These are phyloP conservation scores for Thymelicus acteon DNA, from an alignment of 2,888 invertebrate genomes.

Conservation along the genomic window DNA sequence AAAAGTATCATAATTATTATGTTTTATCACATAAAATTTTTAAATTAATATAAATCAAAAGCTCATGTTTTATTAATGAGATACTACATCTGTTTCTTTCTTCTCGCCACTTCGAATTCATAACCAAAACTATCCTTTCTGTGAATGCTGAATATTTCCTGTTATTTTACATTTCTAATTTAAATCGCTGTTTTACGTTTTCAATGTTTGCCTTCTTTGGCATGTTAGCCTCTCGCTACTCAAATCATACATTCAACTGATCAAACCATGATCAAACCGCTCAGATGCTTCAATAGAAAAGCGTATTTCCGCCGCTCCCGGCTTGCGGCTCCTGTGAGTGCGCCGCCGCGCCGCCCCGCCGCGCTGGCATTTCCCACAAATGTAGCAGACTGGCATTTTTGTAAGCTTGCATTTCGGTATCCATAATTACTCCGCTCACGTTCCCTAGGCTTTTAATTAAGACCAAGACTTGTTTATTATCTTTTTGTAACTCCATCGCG, in stretches of 20 bases:
- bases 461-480: constrained; percentile 62
- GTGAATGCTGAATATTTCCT: no score
- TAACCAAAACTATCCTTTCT: no score
- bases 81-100: no score
- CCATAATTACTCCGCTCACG: constrained; percentile 62
- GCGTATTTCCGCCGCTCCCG: background rate
- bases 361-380: constrained; percentile 30
- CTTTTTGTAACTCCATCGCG: constrained; percentile 52
- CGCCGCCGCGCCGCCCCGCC: no score
- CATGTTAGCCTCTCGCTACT: background rate
- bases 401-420: constrained; percentile 51
- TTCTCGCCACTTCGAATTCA: no score
- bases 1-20: no score
- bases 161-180: no score
- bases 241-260: background rate
- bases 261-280: background rate
- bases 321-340: constrained; percentile 1
- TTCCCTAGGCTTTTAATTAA: constrained; percentile 70
- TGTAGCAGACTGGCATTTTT: constrained; percentile 36
- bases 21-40: no score
- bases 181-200: no score
- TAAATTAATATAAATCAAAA: no score
- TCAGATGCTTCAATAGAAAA: constrained; percentile 4
- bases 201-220: background rate
- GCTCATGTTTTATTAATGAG: no score